Evolutionary conservation across 2,113 vertebrate genomes (phyloP).

Genomic region (Eulacestoma nigropectus): DNA sequence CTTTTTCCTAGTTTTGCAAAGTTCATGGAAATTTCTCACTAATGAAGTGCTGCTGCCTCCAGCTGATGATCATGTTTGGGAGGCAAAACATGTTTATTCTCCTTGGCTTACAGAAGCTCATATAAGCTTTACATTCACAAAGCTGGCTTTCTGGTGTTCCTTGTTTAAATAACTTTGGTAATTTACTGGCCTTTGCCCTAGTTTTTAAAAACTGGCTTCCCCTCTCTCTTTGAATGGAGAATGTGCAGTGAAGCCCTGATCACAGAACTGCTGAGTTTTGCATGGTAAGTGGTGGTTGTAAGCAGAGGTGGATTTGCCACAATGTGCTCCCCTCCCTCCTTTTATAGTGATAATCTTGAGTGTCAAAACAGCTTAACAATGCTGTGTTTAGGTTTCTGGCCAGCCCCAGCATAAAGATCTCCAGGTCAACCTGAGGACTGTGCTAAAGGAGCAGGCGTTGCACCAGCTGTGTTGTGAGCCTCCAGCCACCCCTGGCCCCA

Average conservation of each 20-base stretch:
- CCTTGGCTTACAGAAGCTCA: neutral
- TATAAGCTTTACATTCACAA: neutral
- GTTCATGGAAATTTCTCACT: neutral
- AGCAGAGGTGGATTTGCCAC: neutral
- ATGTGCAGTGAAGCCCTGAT: accelerated
- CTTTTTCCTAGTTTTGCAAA: neutral
- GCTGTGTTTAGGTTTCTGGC: neutral
- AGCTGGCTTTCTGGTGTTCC: neutral
- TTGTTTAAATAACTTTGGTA: neutral
- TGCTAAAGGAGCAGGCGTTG: neutral
- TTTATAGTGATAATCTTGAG: neutral
- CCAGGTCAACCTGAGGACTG: accelerated
- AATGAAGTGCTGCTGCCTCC: neutral
- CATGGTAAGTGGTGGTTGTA: neutral
- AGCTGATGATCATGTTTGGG: neutral
- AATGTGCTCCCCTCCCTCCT: neutral
- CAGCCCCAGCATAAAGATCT: neutral
- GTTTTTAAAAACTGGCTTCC: neutral
- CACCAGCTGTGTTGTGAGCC: neutral
- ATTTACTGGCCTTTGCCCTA: neutral
- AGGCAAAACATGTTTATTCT: neutral
- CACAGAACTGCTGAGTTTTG: neutral
- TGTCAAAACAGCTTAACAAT: neutral
- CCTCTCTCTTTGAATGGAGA: neutral
- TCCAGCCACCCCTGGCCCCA: neutral